Conservation (phyloP, 2,888 invertebrate genomes). For the Dusona sp. region DNA sequence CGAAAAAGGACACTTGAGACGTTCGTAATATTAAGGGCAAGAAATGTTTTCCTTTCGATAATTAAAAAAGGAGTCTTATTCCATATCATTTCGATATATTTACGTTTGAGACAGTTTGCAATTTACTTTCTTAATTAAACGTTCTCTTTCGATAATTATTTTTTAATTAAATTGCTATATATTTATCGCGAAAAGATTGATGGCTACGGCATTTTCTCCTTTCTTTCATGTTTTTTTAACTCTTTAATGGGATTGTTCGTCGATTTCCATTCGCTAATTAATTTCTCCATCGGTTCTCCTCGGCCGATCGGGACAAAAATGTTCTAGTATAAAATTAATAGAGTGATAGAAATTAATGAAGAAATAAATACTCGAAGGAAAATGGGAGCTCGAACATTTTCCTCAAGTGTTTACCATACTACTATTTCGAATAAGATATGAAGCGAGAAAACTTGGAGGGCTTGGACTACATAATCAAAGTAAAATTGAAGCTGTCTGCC, state of each 20-base stretch:
- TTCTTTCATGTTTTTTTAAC: background rate
- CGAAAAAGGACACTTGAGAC: conserved; percentile 13
- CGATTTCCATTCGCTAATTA: background rate
- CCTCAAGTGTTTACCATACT: conserved; percentile 14
- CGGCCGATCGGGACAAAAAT: background rate
- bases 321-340: background rate
- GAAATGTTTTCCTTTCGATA: background rate
- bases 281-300: background rate
- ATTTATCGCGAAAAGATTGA: background rate
- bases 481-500: conserved; percentile 72
- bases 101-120: background rate
- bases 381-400: background rate
- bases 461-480: conserved; percentile 73
- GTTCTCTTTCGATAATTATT: background rate
- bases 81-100: background rate
- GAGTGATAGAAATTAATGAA: background rate
- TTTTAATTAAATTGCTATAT: background rate
- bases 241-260: background rate
- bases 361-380: conserved; percentile 12
- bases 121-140: background rate
- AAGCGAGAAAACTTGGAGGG: conserved; percentile 66
- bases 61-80: background rate
- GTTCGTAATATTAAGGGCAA: background rate
- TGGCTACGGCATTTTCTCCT: background rate
- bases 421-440: conserved; percentile 47